phyloP scores from a whole-genome alignment of 2,888 invertebrate species.

The Lucinisca nassula region DNA sequence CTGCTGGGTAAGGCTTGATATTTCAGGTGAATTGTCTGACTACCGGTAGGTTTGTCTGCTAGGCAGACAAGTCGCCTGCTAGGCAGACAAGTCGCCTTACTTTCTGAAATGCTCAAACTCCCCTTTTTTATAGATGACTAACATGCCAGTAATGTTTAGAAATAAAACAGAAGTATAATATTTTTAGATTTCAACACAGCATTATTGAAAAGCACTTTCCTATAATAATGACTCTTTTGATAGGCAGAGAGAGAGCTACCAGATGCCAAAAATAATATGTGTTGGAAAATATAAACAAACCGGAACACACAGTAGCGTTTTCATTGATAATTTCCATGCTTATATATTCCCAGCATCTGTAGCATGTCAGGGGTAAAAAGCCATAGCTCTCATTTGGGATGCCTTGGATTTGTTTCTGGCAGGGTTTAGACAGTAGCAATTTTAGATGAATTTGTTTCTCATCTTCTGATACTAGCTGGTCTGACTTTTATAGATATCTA shows the following conservation, averaged over 20 bases:
- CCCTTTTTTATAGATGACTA: background rate
- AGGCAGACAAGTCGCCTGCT: no score
- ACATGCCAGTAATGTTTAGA: slow-evolving; percentile 7
- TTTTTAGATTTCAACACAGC: slow-evolving; percentile 6
- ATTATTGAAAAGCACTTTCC: background rate
- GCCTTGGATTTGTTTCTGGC: slow-evolving; percentile 9
- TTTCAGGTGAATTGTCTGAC: no score
- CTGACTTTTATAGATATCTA: background rate
- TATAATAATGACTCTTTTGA: background rate
- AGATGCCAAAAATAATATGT: slow-evolving; percentile 15
- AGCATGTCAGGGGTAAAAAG: background rate
- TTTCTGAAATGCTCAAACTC: background rate
- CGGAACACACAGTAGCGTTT: slow-evolving; percentile 7
- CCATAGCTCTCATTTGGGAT: slow-evolving; percentile 11
- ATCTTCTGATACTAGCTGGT: background rate
- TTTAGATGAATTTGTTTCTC: slow-evolving; percentile 15
- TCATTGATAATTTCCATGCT: background rate
- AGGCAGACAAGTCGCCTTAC: no score
- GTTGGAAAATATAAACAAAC: slow-evolving; percentile 13
- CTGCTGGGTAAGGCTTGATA: no score
- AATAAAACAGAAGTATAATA: slow-evolving; percentile 8
- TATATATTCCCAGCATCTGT: background rate
- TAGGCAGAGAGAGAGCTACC: background rate
- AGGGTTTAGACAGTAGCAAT: slow-evolving; percentile 5
- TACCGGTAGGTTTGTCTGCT: no score